Base-by-base conservation (phyloP, 2,888 invertebrate genomes). In the Drosophila barbarae region DNA sequence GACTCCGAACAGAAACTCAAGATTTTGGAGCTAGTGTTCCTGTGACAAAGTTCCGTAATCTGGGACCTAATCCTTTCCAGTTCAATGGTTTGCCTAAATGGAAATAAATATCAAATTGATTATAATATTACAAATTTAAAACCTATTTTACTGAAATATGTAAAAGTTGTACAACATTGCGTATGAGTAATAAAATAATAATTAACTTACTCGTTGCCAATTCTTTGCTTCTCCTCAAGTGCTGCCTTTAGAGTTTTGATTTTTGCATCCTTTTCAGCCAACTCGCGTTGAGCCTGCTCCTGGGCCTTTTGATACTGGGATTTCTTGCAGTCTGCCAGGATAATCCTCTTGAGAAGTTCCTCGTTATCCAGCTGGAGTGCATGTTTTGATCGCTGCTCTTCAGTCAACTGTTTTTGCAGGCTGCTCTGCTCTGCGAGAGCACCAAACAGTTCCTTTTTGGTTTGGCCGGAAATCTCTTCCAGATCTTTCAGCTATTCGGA, bases 291-390 rank as follows among this genome's bases (percentile, higher is more conserved):
- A 18, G 76, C 63, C 9, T 52, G 52, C 1, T 77, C 56, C 61
- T 85, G 8, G 18, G 32, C 67, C 2, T 57, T 54, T 23, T 69
- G 36, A 0, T 32, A 57, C 13, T 77, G 73, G 9, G n/a, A 34
- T 23, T 70, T 66, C 13, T 70, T 56, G 8, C 65, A 47, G 6
- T 71, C 69, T 15, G 67, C 26, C 21, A 58, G 18, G 12, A 58
- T 68, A 32, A 87, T 71, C 73, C 85, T 85, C 41, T 74, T 77
- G 9, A 77, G 28, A 0, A 88, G 65, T 12, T 81, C 67, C 15
- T 78, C 50, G 5, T 73, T 77, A 5, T 80, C 69, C 4, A 12
- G 10, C 7, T 15, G 52, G 13, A 81, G 26, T 5, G 56, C 21
- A 32, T 47, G 46, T 21, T 5, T 55, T 18, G 0, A 57, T 0